phyloP scores from a whole-genome alignment of 2,113 vertebrate species.

The Petroica traversi region DNA sequence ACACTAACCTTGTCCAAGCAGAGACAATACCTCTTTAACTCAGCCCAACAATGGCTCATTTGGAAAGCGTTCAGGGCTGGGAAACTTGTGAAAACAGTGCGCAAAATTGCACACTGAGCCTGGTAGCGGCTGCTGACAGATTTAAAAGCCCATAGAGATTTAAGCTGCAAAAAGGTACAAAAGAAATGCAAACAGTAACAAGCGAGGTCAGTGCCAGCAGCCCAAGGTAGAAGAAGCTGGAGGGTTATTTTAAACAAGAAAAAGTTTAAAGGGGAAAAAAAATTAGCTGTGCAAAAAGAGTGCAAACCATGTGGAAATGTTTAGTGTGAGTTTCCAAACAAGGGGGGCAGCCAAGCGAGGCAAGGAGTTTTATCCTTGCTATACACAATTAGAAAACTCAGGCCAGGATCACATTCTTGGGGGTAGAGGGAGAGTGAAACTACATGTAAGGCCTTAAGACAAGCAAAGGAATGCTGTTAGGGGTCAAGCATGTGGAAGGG shows the following conservation, averaged over 20 bases:
- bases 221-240: slow-evolving; percentile 32
- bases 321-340: slow-evolving; percentile 67
- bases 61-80: slow-evolving; percentile 48
- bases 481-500: slow-evolving; percentile 50
- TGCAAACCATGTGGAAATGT: slow-evolving; percentile 70
- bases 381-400: slow-evolving; percentile 58
- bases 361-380: slow-evolving; percentile 60
- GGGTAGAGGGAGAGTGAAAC: slow-evolving; percentile 14
- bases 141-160: slow-evolving; percentile 60
- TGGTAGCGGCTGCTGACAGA: slow-evolving; percentile 68
- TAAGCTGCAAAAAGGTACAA: slow-evolving; percentile 64
- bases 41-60: slow-evolving; percentile 61
- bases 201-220: slow-evolving; percentile 54
- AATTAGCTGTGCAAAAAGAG: slow-evolving; percentile 40
- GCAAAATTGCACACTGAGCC: slow-evolving; percentile 67
- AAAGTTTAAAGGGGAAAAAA: neutral
- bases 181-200: slow-evolving; percentile 70
- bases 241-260: neutral
- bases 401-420: slow-evolving; percentile 56
- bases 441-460: slow-evolving; percentile 47
- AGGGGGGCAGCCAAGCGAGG: slow-evolving; percentile 57
- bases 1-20: neutral
- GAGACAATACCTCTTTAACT: slow-evolving; percentile 62
- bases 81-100: slow-evolving; percentile 71
- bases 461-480: slow-evolving; percentile 48